A percentile compares a stretch with the other conserved stretches of the same genome.
phyloP scores from a whole-genome alignment of 2,113 vertebrate genomes.

The Podarcis cretensis region DNA sequence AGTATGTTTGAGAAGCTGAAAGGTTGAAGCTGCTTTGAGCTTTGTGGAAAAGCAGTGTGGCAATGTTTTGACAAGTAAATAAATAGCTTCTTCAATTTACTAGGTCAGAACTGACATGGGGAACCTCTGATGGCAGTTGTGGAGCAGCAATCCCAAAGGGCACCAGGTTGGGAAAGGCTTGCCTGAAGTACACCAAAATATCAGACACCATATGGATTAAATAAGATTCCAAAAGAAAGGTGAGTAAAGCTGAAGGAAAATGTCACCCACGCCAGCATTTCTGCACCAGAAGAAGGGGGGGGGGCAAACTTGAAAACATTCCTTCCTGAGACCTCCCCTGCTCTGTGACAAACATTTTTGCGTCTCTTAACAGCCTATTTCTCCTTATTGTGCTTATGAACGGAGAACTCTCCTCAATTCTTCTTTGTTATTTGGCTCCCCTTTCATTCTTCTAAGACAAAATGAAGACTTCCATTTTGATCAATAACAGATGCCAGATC shows the following conservation, averaged over 20 bases:
- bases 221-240: not conserved
- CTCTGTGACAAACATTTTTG: conserved; percentile 2
- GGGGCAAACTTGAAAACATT: not conserved
- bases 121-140: too few species aligned
- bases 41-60: not conserved
- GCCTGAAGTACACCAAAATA: too few species aligned
- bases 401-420: not conserved
- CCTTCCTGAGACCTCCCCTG: conserved; percentile 9
- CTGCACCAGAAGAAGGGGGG: conserved; percentile 8
- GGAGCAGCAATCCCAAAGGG: too few species aligned
- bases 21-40: not conserved
- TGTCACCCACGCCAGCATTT: not conserved
- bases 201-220: not conserved
- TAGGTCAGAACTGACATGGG: too few species aligned
- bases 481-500: conserved; percentile 67
- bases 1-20: too few species aligned
- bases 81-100: too few species aligned
- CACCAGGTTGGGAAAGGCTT: too few species aligned
- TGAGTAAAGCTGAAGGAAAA: not conserved
- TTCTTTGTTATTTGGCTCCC: conserved; percentile 30
- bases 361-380: conserved; percentile 9
- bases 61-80: too few species aligned
- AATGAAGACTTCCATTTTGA: conserved; percentile 60
- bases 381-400: not conserved
- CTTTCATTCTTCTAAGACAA: conserved; percentile 43